These are phyloP conservation scores for Melinaea marsaeus DNA, from an alignment of 2,888 invertebrate species.

Conservation along the genomic window DNA sequence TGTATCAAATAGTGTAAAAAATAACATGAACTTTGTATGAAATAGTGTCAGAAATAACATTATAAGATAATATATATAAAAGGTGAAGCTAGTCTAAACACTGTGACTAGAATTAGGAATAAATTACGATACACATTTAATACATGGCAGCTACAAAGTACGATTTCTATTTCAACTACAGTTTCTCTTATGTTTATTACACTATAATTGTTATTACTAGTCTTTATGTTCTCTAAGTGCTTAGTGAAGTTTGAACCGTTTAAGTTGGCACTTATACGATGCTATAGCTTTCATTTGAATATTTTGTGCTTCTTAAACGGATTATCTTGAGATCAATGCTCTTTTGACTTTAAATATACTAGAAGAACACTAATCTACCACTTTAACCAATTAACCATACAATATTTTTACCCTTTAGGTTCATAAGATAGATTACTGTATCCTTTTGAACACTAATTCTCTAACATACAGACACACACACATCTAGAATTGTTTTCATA, in stretches of 20 bases:
- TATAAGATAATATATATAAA: slow-evolving; percentile 25
- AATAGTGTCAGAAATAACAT: neutral
- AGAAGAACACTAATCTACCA: neutral
- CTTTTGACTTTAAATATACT: neutral
- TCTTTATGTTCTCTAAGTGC: slow-evolving; percentile 6
- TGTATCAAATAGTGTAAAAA: slow-evolving; percentile 8
- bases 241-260: slow-evolving; percentile 1
- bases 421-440: slow-evolving; percentile 22
- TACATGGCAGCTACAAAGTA: slow-evolving; percentile 32
- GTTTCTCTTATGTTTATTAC: slow-evolving; percentile 55
- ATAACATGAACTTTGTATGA: neutral
- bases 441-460: slow-evolving; percentile 17
- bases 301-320: neutral
- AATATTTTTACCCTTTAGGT: slow-evolving; percentile 20
- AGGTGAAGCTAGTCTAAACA: slow-evolving; percentile 66
- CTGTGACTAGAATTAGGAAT: slow-evolving; percentile 76
- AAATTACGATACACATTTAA: slow-evolving; percentile 58
- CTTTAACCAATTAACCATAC: neutral
- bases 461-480: slow-evolving; percentile 35
- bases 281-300: slow-evolving; percentile 1
- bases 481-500: slow-evolving; percentile 31
- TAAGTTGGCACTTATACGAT: slow-evolving; percentile 5
- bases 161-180: slow-evolving; percentile 36
- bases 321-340: slow-evolving; percentile 1
- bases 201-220: slow-evolving; percentile 17